phyloP scores from a whole-genome alignment of 92 coral and sea anemone species.

The Epizoanthus ramosus region DNA sequence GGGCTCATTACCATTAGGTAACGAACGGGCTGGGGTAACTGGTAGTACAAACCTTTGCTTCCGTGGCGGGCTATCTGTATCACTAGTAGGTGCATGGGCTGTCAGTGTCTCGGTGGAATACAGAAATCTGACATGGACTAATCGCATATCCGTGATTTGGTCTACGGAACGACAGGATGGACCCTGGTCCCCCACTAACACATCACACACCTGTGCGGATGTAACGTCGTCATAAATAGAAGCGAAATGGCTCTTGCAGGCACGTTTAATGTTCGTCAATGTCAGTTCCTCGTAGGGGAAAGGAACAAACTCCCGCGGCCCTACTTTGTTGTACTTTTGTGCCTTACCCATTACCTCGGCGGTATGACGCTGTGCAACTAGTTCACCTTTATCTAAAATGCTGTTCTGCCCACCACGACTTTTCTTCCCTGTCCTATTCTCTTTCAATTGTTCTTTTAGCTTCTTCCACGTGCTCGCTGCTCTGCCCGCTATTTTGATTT shows the following conservation, averaged over 20 bases:
- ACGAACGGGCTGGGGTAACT: constrained; percentile 1
- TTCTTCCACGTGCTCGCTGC: constrained; percentile 40
- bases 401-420: neutral
- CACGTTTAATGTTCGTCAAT: constrained; percentile 39
- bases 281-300: constrained; percentile 23
- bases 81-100: no score
- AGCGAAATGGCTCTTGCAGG: constrained; percentile 46
- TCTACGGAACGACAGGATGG: constrained; percentile 38
- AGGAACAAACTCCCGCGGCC: constrained; percentile 51
- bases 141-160: constrained; percentile 38
- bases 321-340: constrained; percentile 43
- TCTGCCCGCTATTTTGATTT: no score
- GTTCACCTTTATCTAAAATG: constrained; percentile 18
- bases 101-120: no score
- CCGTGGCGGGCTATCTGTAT: no score
- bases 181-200: constrained; percentile 51
- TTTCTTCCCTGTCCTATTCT: constrained; percentile 42
- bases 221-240: neutral
- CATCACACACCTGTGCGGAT: constrained; percentile 44
- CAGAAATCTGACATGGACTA: neutral
- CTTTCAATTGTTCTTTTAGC: constrained; percentile 33
- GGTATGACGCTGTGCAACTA: constrained; percentile 43
- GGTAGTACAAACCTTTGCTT: no score
- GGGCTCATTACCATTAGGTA: neutral
- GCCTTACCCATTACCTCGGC: constrained; percentile 48